phyloP scores from a whole-genome alignment of 1,140 invertebrate genomes.

The Physella acuta region DNA sequence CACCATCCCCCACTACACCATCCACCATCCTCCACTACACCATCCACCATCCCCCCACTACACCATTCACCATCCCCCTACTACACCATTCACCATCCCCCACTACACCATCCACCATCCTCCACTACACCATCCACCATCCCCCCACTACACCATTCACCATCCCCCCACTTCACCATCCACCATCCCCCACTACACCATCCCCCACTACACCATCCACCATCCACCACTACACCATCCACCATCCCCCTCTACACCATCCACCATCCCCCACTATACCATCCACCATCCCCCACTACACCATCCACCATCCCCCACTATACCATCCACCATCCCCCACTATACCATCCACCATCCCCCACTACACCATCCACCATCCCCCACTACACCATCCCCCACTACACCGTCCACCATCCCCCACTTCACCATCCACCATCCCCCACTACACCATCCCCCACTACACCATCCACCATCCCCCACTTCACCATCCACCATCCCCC shows the following conservation, averaged over 20 bases:
- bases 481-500: not conserved
- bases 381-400: not conserved
- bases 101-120: not conserved
- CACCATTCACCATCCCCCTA: not conserved
- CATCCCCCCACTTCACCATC: not conserved
- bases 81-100: not conserved
- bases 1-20: not conserved
- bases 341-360: not conserved
- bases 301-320: not conserved
- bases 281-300: not conserved
- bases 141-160: not conserved
- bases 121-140: not conserved
- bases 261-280: not conserved
- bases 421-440: not conserved
- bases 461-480: not conserved
- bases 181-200: not conserved
- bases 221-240: not conserved
- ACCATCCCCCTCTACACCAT: not conserved
- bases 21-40: not conserved
- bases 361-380: not conserved
- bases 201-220: not conserved
- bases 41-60: not conserved
- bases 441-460: not conserved
- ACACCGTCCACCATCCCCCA: not conserved
- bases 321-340: not conserved